Percentiles rank a stretch among this genome's conserved stretches.
phyloP scores from a whole-genome alignment of 1,140 invertebrate species.

The Vanessa atalanta region DNA sequence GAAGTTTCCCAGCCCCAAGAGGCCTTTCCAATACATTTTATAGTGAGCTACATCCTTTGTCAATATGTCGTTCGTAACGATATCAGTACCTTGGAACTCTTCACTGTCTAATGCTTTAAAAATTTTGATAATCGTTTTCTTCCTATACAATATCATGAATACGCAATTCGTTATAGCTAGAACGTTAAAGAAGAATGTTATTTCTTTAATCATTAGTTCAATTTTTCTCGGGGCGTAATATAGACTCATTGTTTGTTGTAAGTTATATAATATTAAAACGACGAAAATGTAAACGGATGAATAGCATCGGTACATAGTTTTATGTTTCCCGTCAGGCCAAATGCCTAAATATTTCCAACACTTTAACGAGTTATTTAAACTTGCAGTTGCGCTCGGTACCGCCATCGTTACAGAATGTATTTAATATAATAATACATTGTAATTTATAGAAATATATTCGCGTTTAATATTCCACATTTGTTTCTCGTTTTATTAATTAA shows the following conservation, averaged over 20 bases:
- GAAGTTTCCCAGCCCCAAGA: slow-evolving; percentile 29
- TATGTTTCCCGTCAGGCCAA: slow-evolving; percentile 35
- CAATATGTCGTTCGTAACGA: slow-evolving; percentile 27
- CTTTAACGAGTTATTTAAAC: slow-evolving; percentile 37
- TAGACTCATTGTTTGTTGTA: slow-evolving; percentile 38
- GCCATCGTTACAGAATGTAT: slow-evolving; percentile 17
- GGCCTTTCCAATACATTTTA: slow-evolving; percentile 29
- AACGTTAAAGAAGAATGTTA: slow-evolving; percentile 63
- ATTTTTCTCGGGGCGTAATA: slow-evolving; percentile 49
- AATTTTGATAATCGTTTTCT: slow-evolving; percentile 28
- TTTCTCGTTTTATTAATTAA: neutral
- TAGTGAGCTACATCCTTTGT: slow-evolving; percentile 28
- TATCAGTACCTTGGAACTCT: slow-evolving; percentile 35
- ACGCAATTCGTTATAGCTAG: slow-evolving; percentile 43
- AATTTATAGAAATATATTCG: slow-evolving; percentile 2
- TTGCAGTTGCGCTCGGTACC: slow-evolving; percentile 30
- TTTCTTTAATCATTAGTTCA: slow-evolving; percentile 39
- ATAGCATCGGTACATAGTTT: slow-evolving; percentile 30
- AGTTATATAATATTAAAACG: slow-evolving; percentile 35
- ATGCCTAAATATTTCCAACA: slow-evolving; percentile 46
- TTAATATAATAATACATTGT: neutral
- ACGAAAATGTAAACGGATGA: slow-evolving; percentile 28
- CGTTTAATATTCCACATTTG: neutral
- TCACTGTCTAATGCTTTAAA: slow-evolving; percentile 38
- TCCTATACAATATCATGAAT: slow-evolving; percentile 35